Conservation (phyloP, 2,797 vertebrate genomes). For the Acrocephalus scirpaceus region DNA sequence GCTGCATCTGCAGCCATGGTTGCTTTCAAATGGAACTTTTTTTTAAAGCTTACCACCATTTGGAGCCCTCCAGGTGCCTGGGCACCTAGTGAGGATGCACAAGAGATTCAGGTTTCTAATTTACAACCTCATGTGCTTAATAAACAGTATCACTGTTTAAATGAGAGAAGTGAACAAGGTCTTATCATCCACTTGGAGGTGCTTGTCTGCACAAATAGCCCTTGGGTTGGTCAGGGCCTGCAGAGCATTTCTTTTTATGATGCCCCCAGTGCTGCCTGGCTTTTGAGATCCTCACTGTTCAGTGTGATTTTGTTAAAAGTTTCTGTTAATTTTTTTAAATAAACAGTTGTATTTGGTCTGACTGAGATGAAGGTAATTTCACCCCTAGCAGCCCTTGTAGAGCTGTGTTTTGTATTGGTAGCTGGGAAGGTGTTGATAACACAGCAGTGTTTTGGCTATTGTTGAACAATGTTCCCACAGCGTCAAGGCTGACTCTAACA, state of each 20-base stretch:
- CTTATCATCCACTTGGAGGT: background rate
- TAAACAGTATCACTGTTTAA: background rate
- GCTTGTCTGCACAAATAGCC: background rate
- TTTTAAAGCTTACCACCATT: background rate
- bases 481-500: background rate
- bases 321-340: constrained; percentile 60
- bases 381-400: background rate
- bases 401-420: background rate
- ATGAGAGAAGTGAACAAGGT: background rate
- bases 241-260: constrained; percentile 30
- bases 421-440: background rate
- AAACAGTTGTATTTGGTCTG: constrained; percentile 30
- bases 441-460: background rate
- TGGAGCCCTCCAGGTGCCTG: background rate
- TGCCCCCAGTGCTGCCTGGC: constrained; percentile 39
- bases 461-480: background rate
- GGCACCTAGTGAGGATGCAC: background rate
- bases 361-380: background rate
- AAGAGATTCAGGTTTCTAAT: background rate
- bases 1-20: background rate
- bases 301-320: constrained; percentile 26
- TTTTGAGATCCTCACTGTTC: constrained; percentile 34
- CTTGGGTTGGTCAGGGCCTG: constrained; percentile 7
- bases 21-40: constrained; percentile 1
- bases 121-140: background rate